Base-by-base conservation (phyloP, 1,140 invertebrate species). In the Brachystomella parvula region DNA sequence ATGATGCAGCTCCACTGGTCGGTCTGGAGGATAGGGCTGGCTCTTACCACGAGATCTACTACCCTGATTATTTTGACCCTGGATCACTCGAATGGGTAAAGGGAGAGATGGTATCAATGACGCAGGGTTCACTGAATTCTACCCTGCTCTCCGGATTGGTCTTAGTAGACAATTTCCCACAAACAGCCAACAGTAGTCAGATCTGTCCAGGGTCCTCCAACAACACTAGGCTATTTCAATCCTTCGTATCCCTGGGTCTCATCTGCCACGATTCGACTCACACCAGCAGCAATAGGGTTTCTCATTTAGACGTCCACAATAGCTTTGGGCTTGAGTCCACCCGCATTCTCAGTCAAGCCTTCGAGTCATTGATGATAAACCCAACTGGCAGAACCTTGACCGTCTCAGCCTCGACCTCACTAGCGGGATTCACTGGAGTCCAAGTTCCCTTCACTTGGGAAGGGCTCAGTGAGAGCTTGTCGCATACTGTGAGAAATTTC, bases 371-470 rank as follows among this genome's bases (percentile, higher is more conserved):
- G 29, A 30, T 29, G 28, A 44, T 30, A 30, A 12, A 30, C 44
- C 35, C 28, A 26, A 64, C 26, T 21, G 61, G 67, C 56, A 47
- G 64, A 57, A 31, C 58, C n/a, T 15, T 62, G 12, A 24, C 47
- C 1, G n/a, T 59, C n/a, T 70, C 71, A 6, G 32, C 47, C 12
- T 67, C 61, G 64, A 61, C 64, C 12, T 32, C 65, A 19, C 63
- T 66, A 17, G 56, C 65, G n/a, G 61, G 59, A 0, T 70, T 30
- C 44, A 62, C 63, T 29, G 71, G 71, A 30, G 32, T 71, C 15
- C 28, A 69, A 47, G 69, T 69, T 21, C 66, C 66, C 9, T 73
- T 73, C 32, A 71, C 68, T 47, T 73, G 71, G 71, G 33, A 62
- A 17, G 71, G 68, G 26, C 56, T 73, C 1, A 53, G 32, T 26